phyloP scores from a whole-genome alignment of 2,797 vertebrate genomes.

The Micromesistius poutassou region DNA sequence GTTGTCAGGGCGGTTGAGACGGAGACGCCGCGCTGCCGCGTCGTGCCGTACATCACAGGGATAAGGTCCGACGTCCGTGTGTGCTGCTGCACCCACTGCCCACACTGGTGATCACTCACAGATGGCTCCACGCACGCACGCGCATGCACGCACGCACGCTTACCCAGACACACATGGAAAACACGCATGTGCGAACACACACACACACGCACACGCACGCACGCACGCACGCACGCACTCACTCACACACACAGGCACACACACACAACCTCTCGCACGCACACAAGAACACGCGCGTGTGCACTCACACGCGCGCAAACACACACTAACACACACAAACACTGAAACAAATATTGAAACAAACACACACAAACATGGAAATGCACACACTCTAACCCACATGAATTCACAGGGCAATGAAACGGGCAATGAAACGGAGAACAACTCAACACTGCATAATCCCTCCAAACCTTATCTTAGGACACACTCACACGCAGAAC shows the following conservation, averaged over 20 bases:
- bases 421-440: too few relatives aligned
- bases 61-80: constrained; percentile 44
- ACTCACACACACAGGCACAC: neutral
- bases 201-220: constrained; percentile 18
- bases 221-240: constrained; percentile 23
- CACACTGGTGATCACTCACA: constrained; percentile 50
- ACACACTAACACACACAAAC: neutral
- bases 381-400: neutral
- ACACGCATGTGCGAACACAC: neutral
- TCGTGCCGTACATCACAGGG: constrained; percentile 53
- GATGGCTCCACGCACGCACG: constrained; percentile 32
- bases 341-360: constrained; percentile 37
- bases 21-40: constrained; percentile 36
- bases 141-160: constrained; percentile 24
- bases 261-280: too few relatives aligned
- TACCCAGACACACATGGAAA: neutral
- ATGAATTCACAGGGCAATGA: too few relatives aligned
- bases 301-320: constrained; percentile 23
- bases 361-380: neutral
- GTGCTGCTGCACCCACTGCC: constrained; percentile 39
- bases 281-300: constrained; percentile 18
- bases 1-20: constrained; percentile 41
- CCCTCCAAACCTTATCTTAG: too few relatives aligned
- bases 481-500: neutral
- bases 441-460: too few relatives aligned